These are phyloP conservation scores for Diabrotica balteata DNA, from an alignment of 2,888 invertebrate species.

Conservation along the genomic window DNA sequence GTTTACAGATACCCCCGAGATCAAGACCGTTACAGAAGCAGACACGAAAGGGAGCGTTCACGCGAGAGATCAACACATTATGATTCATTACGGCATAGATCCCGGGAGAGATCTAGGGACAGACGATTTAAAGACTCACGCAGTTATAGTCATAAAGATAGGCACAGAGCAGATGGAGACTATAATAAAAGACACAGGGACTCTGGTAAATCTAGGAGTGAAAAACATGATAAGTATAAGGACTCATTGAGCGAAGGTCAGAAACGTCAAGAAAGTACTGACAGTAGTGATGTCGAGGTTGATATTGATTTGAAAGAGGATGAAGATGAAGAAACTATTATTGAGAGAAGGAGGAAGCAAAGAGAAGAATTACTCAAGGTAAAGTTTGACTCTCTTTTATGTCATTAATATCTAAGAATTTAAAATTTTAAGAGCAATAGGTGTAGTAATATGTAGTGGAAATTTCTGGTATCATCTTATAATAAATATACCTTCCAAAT, in stretches of 20 bases:
- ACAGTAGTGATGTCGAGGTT: constrained; percentile 75
- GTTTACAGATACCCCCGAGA: constrained; percentile 34
- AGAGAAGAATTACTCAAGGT: constrained; percentile 88
- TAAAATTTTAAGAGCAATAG: no score
- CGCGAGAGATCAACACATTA: constrained; percentile 43
- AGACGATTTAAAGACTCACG: constrained; percentile 53
- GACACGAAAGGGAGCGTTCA: constrained; percentile 52
- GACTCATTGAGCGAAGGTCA: constrained; percentile 85
- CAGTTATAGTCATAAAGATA: constrained; percentile 33
- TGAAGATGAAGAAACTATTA: constrained; percentile 92
- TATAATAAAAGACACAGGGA: constrained; percentile 57
- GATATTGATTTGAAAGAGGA: constrained; percentile 83
- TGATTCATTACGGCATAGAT: constrained; percentile 43
- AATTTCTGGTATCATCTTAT: no score
- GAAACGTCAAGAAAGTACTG: constrained; percentile 73
- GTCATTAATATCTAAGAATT: no score
- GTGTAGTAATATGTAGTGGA: no score
- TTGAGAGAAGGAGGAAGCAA: constrained; percentile 85
- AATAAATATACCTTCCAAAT: no score
- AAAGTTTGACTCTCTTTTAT: constrained; percentile 33
- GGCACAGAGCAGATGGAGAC: constrained; percentile 49
- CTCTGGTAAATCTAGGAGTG: constrained; percentile 50
- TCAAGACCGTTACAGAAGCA: constrained; percentile 51
- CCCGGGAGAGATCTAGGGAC: constrained; percentile 52
- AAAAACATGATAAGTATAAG: constrained; percentile 66